Evolutionary conservation across 2,113 vertebrate species (phyloP).

Genomic region (Erythrocercus mccallii): DNA sequence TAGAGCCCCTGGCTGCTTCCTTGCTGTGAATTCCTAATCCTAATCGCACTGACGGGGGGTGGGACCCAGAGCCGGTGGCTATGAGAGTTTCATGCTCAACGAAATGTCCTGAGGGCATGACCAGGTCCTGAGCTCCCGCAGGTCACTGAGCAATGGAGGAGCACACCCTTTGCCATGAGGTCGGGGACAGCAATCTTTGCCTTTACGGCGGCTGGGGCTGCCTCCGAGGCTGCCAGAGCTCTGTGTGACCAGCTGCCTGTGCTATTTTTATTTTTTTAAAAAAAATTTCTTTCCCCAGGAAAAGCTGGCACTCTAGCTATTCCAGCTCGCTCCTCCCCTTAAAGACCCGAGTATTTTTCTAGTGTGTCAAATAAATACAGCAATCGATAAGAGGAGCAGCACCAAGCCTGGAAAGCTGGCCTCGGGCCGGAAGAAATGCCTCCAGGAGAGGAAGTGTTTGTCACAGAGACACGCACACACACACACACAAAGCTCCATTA

Average conservation of each 20-base stretch:
- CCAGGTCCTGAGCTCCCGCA: neutral
- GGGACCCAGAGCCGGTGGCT: neutral
- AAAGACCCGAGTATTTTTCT: neutral
- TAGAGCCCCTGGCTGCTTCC: neutral
- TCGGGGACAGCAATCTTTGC: neutral
- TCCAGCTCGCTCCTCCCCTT: neutral
- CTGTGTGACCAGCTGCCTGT: neutral
- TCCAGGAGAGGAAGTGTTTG: constrained; percentile 21
- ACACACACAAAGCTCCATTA: neutral
- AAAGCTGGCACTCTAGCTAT: neutral
- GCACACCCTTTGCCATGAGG: neutral
- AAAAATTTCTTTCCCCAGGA: neutral
- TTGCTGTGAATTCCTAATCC: neutral
- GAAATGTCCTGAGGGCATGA: neutral
- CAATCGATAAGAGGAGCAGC: neutral
- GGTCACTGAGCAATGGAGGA: neutral
- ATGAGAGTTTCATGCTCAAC: neutral
- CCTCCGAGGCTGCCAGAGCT: neutral
- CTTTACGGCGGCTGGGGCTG: neutral
- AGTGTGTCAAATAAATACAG: neutral
- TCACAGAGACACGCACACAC: neutral
- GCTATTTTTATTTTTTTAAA: neutral
- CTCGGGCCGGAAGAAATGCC: neutral
- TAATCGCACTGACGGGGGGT: neutral
- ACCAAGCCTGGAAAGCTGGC: neutral